Evolutionary conservation across 2,113 vertebrate genomes (phyloP).

Genomic region (Columba janthina): DNA sequence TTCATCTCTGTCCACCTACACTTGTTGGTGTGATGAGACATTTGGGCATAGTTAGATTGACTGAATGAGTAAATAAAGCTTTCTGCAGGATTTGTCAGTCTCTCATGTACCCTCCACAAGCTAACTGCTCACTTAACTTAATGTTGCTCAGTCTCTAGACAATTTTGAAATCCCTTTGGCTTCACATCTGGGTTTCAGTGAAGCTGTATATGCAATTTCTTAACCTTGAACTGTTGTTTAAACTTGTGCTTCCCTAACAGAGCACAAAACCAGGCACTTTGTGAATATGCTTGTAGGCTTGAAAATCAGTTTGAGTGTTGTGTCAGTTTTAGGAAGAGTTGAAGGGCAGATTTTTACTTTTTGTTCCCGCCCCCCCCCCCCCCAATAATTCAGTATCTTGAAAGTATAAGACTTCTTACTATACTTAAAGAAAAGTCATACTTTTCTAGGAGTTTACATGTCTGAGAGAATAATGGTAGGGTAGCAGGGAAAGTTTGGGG

Average conservation of each 20-base stretch:
- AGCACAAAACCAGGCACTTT: neutral
- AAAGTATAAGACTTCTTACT: neutral
- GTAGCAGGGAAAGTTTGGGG: neutral
- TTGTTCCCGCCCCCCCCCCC: neutral
- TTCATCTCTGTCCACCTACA: neutral
- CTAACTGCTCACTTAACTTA: neutral
- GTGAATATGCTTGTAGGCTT: neutral
- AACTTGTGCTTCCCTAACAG: neutral
- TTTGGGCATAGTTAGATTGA: neutral
- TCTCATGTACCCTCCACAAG: neutral
- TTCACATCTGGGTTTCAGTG: neutral
- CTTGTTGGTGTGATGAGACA: neutral
- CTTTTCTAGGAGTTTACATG: neutral
- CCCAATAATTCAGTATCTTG: neutral
- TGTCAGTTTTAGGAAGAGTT: neutral
- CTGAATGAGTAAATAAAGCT: neutral
- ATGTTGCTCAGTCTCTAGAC: neutral
- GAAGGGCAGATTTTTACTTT: neutral
- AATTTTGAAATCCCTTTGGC: neutral
- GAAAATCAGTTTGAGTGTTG: neutral
- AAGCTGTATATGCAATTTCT: neutral
- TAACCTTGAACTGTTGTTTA: neutral
- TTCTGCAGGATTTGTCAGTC: constrained; percentile 9
- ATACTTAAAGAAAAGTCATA: neutral
- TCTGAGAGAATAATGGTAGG: neutral